Evolutionary conservation across 1,140 invertebrate species (phyloP), one percentile per base, ranked within the genome.

Genomic region (Diplogasteroides magnus): DNA sequence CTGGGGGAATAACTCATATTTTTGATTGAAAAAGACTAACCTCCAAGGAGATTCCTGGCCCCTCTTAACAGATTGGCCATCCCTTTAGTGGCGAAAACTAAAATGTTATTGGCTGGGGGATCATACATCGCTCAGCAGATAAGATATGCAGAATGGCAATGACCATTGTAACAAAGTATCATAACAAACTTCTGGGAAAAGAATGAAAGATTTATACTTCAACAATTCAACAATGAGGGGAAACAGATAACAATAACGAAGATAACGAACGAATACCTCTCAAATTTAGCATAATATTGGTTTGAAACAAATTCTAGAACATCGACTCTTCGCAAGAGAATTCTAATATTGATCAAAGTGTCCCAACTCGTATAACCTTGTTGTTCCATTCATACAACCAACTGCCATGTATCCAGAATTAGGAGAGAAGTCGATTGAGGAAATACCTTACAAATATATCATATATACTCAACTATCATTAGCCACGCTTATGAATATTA

Each of bases 51-150:
- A 27, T 72, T 74, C 69, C 74, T 48, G 27, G 70, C 70, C 19
- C 68, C 68, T 26, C 70, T 69, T 55, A 72, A 73, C 13, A 72
- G 61, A 64, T 73, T 71, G 27, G 70, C 58, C 70, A 72, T 72
- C 57, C 19, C 37, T 19, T 48, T 11, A 48, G 37, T 6, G 19
- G 37, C 19, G 19, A 19, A 48, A 19, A 48, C 37, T 48, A 19
- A 19, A 48, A 48, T 48, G 19, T n/a, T n/a, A n/a, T n/a, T n/a
- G n/a, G n/a, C n/a, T n/a, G n/a, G n/a, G n/a, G n/a, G n/a, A n/a
- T n/a, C n/a, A n/a, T n/a, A n/a, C n/a, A n/a, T n/a, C n/a, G n/a
- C n/a, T n/a, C n/a, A n/a, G n/a, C n/a, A n/a, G n/a, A n/a, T n/a
- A n/a, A n/a, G n/a, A n/a, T n/a, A n/a, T n/a, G n/a, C n/a, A n/a